Evolutionary conservation across 2,888 invertebrate genomes (phyloP).

Genomic region (Eupithecia centaureata): DNA sequence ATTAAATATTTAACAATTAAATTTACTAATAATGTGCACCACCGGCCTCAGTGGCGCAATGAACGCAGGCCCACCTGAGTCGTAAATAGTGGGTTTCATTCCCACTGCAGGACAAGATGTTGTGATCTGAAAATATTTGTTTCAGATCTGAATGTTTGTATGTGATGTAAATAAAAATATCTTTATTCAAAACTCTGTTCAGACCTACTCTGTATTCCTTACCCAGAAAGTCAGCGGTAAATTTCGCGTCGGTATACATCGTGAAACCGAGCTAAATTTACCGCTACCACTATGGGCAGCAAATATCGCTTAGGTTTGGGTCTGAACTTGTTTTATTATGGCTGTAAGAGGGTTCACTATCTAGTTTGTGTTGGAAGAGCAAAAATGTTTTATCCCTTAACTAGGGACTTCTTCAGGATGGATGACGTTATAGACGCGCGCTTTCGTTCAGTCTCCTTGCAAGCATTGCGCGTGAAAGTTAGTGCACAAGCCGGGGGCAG

Average conservation of each 20-base stretch:
- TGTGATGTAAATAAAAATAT: not conserved
- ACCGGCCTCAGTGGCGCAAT: not conserved
- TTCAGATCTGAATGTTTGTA: too few relatives aligned
- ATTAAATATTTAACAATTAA: constrained; percentile 45
- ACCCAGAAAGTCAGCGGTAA: too few relatives aligned
- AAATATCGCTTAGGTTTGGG: not conserved
- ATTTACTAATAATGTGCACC: not conserved
- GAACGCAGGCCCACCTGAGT: not conserved
- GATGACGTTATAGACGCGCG: too few relatives aligned
- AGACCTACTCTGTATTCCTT: not conserved
- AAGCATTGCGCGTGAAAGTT: too few relatives aligned
- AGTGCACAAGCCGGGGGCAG: too few relatives aligned
- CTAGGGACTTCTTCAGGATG: too few relatives aligned
- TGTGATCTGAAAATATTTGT: too few relatives aligned
- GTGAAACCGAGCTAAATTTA: not conserved
- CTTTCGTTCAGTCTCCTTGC: too few relatives aligned
- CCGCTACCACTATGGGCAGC: not conserved
- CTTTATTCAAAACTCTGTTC: not conserved
- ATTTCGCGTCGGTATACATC: not conserved
- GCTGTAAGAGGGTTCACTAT: too few relatives aligned
- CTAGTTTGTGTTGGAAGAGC: too few relatives aligned
- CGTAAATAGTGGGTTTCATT: not conserved
- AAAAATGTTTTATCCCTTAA: too few relatives aligned
- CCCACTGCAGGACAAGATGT: not conserved
- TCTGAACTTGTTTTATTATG: too few relatives aligned